Evolutionary conservation across 2,888 invertebrate species (phyloP).

Genomic region (Dysmachus trigonus): DNA sequence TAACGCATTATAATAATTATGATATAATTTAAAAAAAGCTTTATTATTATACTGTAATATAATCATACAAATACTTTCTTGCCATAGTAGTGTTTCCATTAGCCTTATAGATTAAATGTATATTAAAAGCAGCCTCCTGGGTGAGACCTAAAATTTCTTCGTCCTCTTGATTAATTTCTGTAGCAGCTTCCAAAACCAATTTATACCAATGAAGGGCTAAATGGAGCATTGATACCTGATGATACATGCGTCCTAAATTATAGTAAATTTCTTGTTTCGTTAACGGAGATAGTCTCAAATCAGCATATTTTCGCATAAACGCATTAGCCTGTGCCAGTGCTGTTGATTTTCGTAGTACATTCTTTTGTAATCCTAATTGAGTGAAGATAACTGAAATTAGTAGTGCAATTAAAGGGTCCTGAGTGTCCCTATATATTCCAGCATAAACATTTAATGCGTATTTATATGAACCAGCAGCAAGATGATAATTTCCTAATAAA

Average conservation of each 20-base stretch:
- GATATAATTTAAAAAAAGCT: background rate
- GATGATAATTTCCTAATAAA: conserved; percentile 84
- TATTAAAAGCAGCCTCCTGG: conserved; percentile 87
- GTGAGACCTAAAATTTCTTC: conserved; percentile 75
- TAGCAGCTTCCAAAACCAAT: conserved; percentile 72
- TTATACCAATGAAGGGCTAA: conserved; percentile 87
- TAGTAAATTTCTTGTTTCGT: conserved; percentile 84
- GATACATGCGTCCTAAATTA: conserved; percentile 86
- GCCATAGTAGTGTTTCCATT: conserved; percentile 80
- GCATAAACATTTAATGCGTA: conserved; percentile 84
- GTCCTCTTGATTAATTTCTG: conserved; percentile 68
- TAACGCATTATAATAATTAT: too few species aligned
- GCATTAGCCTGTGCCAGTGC: conserved; percentile 78
- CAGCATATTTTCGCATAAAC: conserved; percentile 78
- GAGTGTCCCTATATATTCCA: conserved; percentile 73
- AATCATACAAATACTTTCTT: conserved; percentile 75
- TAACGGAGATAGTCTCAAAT: conserved; percentile 70
- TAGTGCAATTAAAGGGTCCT: conserved; percentile 77
- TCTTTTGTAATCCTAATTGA: conserved; percentile 86
- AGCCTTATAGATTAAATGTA: conserved; percentile 83
- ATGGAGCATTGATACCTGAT: conserved; percentile 81
- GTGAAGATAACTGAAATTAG: conserved; percentile 80
- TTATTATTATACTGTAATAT: background rate
- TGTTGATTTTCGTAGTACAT: conserved; percentile 79
- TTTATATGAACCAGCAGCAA: conserved; percentile 85